Evolutionary conservation across 92 coral and sea anemone species (phyloP), one percentile per base, ranked within the genome.

Genomic region (Parazoanthus atlanticus): DNA sequence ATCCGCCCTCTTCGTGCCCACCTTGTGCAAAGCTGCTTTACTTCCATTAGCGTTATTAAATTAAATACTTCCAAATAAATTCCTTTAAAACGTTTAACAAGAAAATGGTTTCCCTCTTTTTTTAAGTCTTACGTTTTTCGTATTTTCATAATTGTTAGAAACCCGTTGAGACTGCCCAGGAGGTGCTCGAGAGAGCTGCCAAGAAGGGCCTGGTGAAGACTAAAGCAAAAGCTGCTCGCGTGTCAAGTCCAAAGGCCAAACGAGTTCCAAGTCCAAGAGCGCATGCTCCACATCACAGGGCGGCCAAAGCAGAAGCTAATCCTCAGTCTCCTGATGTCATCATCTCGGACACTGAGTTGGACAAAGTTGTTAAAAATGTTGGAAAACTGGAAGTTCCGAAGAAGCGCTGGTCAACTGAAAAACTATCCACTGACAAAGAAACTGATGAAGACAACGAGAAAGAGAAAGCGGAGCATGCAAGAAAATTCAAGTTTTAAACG

Each of bases 141-240:
- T 3, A 9, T 29, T 13, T 46, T 30, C 29, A 61, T 61, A 34
- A 41, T 19, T 66, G 13, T 13, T 78, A 96, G 99, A 97, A 95
- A 93, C 94, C 94, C 8, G 91, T 93, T 0, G 99, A 97, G 80
- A 86, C 95, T 28, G 92, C 99, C 3, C 96, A 95, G 33, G 99
- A 97, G 71, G 92, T 97, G 12, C 89, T 97, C 41, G 99, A 97
- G 78, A 90, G 99, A 89, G 99, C 99, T 3, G 98, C 99, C 3
- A 97, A 95, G 91, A 97, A 97, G 81, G 99, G 99, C 11, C 86
- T 97, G 29, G 83, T 95, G 98, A 97, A 97, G 89, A 94, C 95
- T 30, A 96, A 96, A 89, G 71, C 85, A 6, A 92, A 92, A 86
- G 87, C 92, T 9, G 85, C 93, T 7, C 94, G 98, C 6, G 87